Conservation (phyloP, 2,797 vertebrate genomes). For the Pseudochirops corinnae region DNA sequence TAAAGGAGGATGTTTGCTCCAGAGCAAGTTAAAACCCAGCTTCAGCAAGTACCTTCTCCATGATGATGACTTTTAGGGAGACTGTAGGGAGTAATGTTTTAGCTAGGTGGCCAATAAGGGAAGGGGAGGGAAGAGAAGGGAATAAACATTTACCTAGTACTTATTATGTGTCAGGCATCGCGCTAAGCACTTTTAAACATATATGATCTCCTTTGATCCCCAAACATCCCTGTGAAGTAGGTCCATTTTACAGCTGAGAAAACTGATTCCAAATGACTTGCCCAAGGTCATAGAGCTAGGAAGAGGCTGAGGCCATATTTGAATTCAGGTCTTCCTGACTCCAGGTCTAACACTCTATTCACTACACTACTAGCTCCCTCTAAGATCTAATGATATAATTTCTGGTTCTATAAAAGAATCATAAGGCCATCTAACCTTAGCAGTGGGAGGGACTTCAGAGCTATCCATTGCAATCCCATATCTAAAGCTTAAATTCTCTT, state of each 20-base stretch:
- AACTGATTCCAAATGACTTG: conserved; percentile 20
- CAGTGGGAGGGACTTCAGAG: neutral
- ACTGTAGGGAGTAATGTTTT: neutral
- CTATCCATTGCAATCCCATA: neutral
- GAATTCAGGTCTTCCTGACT: neutral
- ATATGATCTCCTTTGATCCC: neutral
- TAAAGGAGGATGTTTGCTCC: neutral
- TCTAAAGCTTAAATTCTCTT: neutral
- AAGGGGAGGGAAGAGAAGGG: neutral
- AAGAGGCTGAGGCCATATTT: neutral
- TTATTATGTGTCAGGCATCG: neutral
- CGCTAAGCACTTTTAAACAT: neutral
- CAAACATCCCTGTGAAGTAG: neutral
- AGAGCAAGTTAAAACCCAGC: neutral
- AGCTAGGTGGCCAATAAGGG: neutral
- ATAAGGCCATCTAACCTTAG: neutral
- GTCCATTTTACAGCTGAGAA: conserved; percentile 17
- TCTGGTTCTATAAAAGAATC: neutral
- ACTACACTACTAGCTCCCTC: conserved; percentile 1
- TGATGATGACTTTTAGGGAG: neutral
- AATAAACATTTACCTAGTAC: neutral
- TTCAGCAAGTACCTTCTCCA: neutral
- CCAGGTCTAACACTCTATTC: neutral
- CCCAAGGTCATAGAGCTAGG: conserved; percentile 1
- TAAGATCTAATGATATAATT: conserved; percentile 13